Conservation (phyloP, 2,888 invertebrate genomes). For the Clanis bilineata region DNA sequence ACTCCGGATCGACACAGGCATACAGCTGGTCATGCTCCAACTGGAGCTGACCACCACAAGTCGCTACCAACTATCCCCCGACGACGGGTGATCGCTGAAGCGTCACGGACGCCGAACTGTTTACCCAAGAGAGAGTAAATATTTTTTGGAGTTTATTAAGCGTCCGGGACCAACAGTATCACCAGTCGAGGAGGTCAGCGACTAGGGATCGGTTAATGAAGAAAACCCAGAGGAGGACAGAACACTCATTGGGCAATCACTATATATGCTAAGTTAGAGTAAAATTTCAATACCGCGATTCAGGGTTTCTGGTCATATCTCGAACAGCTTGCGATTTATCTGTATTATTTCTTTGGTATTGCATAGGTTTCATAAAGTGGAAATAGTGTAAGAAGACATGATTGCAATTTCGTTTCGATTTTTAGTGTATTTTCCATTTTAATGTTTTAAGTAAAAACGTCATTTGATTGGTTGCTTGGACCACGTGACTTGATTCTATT, state of each 20-base stretch:
- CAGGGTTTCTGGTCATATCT: not conserved
- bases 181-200: not conserved
- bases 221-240: not conserved
- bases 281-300: conserved; percentile 3
- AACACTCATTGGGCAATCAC: no score
- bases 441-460: not conserved
- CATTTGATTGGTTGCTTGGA: not conserved
- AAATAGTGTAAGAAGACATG: not conserved
- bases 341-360: not conserved
- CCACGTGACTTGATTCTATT: not conserved
- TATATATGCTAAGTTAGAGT: not conserved
- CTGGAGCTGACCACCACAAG: not conserved
- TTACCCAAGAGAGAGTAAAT: not conserved
- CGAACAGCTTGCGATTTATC: not conserved
- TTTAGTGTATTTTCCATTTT: not conserved
- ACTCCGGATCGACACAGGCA: not conserved
- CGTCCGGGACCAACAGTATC: not conserved
- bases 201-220: not conserved
- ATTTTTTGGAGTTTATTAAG: no score
- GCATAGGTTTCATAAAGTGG: not conserved
- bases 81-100: conserved; percentile 1
- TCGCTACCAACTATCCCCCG: not conserved
- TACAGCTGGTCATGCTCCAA: not conserved
- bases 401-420: not conserved
- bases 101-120: not conserved